Conservation (phyloP, 92 coral and sea anemone genomes). For the Isaurus tuberculatus region DNA sequence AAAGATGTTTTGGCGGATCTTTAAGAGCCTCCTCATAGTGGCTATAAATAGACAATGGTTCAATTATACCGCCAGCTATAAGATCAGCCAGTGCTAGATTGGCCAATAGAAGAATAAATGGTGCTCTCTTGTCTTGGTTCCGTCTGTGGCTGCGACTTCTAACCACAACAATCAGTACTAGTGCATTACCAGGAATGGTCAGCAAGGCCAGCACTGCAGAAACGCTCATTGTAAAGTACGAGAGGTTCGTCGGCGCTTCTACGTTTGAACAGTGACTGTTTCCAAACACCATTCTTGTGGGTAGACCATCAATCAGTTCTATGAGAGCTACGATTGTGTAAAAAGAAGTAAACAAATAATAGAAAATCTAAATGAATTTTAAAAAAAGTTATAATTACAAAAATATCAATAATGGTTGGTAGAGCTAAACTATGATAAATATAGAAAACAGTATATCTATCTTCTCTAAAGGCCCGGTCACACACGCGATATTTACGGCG, state of each 20-base stretch:
- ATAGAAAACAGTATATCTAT: too few relatives aligned
- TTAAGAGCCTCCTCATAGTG: conserved; percentile 24
- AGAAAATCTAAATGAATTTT: too few relatives aligned
- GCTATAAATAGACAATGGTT: background rate
- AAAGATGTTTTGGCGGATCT: background rate
- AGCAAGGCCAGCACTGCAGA: conserved; percentile 4
- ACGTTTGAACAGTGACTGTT: conserved; percentile 31
- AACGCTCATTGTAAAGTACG: conserved; percentile 28
- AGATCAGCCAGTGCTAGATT: conserved; percentile 31
- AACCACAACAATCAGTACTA: background rate
- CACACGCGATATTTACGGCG: too few relatives aligned
- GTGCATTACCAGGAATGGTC: conserved; percentile 14
- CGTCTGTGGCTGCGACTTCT: background rate
- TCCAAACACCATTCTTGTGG: conserved; percentile 9
- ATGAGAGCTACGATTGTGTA: too few relatives aligned
- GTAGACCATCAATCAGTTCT: too few relatives aligned
- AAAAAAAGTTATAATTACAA: too few relatives aligned
- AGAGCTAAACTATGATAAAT: too few relatives aligned
- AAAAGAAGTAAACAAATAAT: too few relatives aligned
- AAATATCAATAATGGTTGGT: too few relatives aligned
- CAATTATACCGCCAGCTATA: conserved; percentile 1
- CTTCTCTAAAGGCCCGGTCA: too few relatives aligned
- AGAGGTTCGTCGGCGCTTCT: conserved; percentile 31
- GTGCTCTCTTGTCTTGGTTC: conserved; percentile 15
- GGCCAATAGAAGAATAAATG: conserved; percentile 17